Conservation (phyloP, 2,888 invertebrate species). For the Eupithecia insigniata region DNA sequence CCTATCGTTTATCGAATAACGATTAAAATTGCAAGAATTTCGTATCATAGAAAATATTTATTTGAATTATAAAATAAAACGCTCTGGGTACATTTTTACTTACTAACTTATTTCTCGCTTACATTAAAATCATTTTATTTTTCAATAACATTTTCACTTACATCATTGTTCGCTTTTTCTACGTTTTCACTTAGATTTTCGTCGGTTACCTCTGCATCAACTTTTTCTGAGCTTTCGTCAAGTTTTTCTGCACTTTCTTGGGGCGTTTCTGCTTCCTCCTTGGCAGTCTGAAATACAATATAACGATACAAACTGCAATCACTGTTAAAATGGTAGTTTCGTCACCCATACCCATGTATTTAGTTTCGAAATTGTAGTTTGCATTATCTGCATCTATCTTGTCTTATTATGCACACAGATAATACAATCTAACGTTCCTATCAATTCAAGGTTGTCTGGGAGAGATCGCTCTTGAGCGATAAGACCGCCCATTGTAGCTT, state of each 20-base stretch:
- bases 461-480: no score
- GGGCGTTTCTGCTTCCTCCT: slow-evolving; percentile 6
- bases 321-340: background rate
- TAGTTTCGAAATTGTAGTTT: no score
- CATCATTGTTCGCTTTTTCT: slow-evolving; percentile 23
- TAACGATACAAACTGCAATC: background rate
- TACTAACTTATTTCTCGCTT: slow-evolving; percentile 5
- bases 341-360: no score
- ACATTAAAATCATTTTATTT: background rate
- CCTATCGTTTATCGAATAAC: no score
- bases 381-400: no score
- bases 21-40: background rate
- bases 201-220: background rate
- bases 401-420: no score
- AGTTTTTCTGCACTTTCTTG: slow-evolving; percentile 15
- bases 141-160: slow-evolving; percentile 17
- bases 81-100: slow-evolving; percentile 31
- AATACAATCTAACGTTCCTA: no score
- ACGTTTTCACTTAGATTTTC: background rate
- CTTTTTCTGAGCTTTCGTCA: background rate
- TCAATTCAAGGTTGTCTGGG: no score
- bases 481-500: no score
- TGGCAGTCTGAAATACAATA: slow-evolving; percentile 7
- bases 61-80: slow-evolving; percentile 15
- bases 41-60: slow-evolving; percentile 23